Base-by-base conservation (phyloP, 2,888 invertebrate genomes). In the Diplolepis rosae region DNA sequence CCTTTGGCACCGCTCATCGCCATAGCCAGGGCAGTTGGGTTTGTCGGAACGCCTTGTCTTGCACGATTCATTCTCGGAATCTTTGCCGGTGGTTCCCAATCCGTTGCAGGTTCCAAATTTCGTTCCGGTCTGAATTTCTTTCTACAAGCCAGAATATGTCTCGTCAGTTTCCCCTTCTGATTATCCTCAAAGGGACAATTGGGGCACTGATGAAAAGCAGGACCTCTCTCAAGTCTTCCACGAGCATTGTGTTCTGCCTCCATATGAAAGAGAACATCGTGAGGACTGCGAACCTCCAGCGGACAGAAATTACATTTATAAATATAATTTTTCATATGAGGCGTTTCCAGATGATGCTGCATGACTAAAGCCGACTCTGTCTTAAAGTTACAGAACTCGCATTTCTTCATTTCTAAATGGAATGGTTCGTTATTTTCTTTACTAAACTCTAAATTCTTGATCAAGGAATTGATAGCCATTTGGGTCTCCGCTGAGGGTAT, bases 161-260 rank as follows among this genome's bases (percentile, higher is more conserved):
- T 92, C 0, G 95, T 95, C 80, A 98, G 90, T 89, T 97, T 97
- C 30, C 95, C 95, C 89, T 96, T 97, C 68, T 96, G 95, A 84
- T 96, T 96, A 82, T 97, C 96, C 88, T 98, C 98, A 85, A 97
- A 98, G 0, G 96, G 95, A 90, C 98, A 98, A 85, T 96, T 95
- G 0, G 95, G 94, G 87, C 98, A 98, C 86, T 97, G 96, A 88
- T 97, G 97, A 88, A 95, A 95, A 0, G 95, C 94, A 28, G 95
- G 94, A 0, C 96, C 95, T 77, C 95, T 92, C 82, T 97, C 96
- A 72, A 98, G 89, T 74, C 95, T 93, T 4, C 96, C 97, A 80
- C 94, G 92, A 15, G 95, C 93, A 79, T 94, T 94, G 88, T 98
- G 98, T 84, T 95, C 94, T 0, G 94, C 94, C 87, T 97, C 96